phyloP scores from a whole-genome alignment of 2,888 invertebrate species.

The Drosophila nigritarsus region DNA sequence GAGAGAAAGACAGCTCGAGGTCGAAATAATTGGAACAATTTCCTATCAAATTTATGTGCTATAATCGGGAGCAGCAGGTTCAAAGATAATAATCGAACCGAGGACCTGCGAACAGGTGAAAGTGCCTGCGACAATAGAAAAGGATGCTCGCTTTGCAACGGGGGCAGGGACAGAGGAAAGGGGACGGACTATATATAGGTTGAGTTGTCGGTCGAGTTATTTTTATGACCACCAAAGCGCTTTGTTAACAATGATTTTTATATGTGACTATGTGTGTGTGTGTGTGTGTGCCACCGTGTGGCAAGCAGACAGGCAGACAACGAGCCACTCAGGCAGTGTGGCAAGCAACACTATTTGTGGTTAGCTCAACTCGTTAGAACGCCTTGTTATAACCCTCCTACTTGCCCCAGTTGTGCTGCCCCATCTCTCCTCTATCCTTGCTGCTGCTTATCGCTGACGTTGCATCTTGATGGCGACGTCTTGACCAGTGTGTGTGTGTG shows the following conservation, averaged over 20 bases:
- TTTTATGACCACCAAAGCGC: slow-evolving; percentile 75
- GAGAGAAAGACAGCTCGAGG: slow-evolving; percentile 24
- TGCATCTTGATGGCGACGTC: slow-evolving; percentile 54
- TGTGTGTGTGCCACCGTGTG: slow-evolving; percentile 45
- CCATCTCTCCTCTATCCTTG: slow-evolving; percentile 6
- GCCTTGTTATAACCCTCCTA: slow-evolving; percentile 59
- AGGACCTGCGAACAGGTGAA: slow-evolving; percentile 69
- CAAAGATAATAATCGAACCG: slow-evolving; percentile 78
- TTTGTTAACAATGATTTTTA: slow-evolving; percentile 81
- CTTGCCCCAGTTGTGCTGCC: slow-evolving; percentile 35
- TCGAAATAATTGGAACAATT: slow-evolving; percentile 80
- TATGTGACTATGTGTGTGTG: slow-evolving; percentile 24
- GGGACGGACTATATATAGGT: slow-evolving; percentile 1
- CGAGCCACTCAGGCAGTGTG: slow-evolving; percentile 29
- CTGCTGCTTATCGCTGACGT: slow-evolving; percentile 68
- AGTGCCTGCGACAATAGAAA: slow-evolving; percentile 65
- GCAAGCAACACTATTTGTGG: slow-evolving; percentile 60
- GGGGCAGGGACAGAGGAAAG: not conserved
- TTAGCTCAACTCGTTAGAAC: slow-evolving; percentile 72
- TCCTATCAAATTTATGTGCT: slow-evolving; percentile 80
- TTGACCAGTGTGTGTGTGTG: slow-evolving; percentile 15
- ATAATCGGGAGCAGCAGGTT: slow-evolving; percentile 80
- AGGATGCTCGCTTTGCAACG: slow-evolving; percentile 36
- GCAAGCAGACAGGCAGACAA: slow-evolving; percentile 2
- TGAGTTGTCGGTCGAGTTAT: slow-evolving; percentile 51